phyloP scores from a whole-genome alignment of 2,113 vertebrate species.

The Ctenodactylus gundi region DNA sequence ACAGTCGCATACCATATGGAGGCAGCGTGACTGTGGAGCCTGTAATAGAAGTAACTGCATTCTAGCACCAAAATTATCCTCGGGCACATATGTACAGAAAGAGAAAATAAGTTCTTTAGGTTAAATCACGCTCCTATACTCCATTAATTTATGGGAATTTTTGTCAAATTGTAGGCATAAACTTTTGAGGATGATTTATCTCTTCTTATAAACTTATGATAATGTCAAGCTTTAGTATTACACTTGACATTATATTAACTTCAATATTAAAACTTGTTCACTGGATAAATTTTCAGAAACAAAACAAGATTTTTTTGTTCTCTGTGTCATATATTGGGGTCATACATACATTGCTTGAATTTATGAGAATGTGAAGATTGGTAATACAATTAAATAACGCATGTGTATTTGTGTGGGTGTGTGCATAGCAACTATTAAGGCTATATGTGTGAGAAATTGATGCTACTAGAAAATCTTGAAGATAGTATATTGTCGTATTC shows the following conservation, averaged over 20 bases:
- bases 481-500: background rate
- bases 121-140: background rate
- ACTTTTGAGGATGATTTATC: background rate
- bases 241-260: background rate
- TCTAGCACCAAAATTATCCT: background rate
- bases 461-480: background rate
- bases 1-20: background rate
- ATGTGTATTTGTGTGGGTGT: background rate
- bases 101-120: background rate
- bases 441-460: background rate
- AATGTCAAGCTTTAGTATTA: background rate
- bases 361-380: background rate
- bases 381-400: background rate
- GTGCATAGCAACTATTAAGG: background rate
- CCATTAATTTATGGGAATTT: background rate
- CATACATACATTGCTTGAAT: background rate
- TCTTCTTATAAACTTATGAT: background rate
- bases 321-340: background rate
- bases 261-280: background rate
- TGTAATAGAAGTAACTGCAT: background rate
- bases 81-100: background rate
- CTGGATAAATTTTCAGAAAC: background rate
- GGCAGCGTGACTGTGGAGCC: background rate
- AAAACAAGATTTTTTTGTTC: background rate
- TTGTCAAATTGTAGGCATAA: background rate